Evolutionary conservation across 2,888 invertebrate species (phyloP), one percentile per base, ranked within the genome.

Genomic region (Thymelicus acteon): DNA sequence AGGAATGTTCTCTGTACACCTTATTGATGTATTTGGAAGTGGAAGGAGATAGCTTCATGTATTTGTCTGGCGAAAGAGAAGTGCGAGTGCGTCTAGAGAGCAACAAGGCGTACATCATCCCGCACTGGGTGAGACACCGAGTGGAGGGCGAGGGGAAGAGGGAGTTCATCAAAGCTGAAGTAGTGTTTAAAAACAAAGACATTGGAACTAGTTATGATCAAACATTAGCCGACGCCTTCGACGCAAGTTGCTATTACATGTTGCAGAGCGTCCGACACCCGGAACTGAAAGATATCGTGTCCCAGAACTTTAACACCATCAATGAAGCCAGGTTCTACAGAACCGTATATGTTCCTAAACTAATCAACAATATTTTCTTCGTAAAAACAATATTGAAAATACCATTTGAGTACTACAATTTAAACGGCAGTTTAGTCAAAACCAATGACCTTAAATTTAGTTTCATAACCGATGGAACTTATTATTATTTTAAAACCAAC

Each of bases 401-500:
- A 57, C 57, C 57, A 12, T 57, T 57, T 12, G 31, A 57, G n/a
- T 58, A 58, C 8, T 24, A 31, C 3, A 15, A 58, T 58, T 37
- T n/a, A 7, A 39, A 39, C 39, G 58, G 54, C 24, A 54, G 54
- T 54, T 24, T 54, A 54, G 12, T 54, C n/a, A 58, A 58, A n/a
- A 39, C 8, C 39, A 39, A 7, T n/a, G 58, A 19, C 6, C 10
- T 31, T 0, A 37, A 39, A 7, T 39, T 58, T 39, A 58, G n/a
- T 7, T 39, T n/a, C 39, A 39, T 58, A 39, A 58, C 37, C 2
- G n/a, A 39, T 39, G 58, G 58, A 8, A 58, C 37, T 7, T 15
- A 58, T 58, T 58, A 58, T 39, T 58, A 58, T 58, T 58, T 58
- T 39, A 58, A 58, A 58, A 39, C 58, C 31, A 57, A 13, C 12